Evolutionary conservation across 2,797 vertebrate species (phyloP).

Genomic region (Mustela erminea): DNA sequence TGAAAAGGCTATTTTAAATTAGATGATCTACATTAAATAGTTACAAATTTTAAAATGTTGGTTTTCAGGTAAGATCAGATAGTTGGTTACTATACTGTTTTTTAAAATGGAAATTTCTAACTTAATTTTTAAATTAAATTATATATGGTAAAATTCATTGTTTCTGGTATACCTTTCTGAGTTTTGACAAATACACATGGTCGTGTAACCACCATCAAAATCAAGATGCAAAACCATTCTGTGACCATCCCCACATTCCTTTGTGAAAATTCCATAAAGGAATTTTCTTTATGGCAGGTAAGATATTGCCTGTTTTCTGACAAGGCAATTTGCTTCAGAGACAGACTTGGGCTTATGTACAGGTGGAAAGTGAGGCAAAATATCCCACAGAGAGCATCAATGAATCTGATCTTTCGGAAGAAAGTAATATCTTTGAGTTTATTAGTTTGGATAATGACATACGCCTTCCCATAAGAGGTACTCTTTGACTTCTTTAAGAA

Average conservation of each 20-base stretch:
- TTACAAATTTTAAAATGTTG: not conserved
- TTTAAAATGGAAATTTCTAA: not conserved
- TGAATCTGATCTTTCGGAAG: not conserved
- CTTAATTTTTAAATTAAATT: not conserved
- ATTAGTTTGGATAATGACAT: not conserved
- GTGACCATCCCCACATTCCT: not conserved
- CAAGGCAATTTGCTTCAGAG: not conserved
- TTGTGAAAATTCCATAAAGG: not conserved
- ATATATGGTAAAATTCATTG: not conserved
- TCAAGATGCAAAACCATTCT: not conserved
- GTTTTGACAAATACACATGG: not conserved
- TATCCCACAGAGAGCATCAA: not conserved
- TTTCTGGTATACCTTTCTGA: not conserved
- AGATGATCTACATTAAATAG: not conserved
- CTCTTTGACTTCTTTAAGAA: not conserved
- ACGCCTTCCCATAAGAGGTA: not conserved
- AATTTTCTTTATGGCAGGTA: not conserved
- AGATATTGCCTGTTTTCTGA: not conserved
- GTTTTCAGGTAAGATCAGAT: not conserved
- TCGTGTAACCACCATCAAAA: not conserved
- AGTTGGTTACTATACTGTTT: not conserved
- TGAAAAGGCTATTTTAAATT: not conserved
- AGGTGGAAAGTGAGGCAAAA: not conserved
- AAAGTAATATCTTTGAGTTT: not conserved
- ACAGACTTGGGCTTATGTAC: not conserved